A percentile compares a stretch with the other conserved stretches of the same genome.
These are phyloP conservation scores for Unio delphinus DNA, from an alignment of 2,888 invertebrate species.

Conservation along the genomic window DNA sequence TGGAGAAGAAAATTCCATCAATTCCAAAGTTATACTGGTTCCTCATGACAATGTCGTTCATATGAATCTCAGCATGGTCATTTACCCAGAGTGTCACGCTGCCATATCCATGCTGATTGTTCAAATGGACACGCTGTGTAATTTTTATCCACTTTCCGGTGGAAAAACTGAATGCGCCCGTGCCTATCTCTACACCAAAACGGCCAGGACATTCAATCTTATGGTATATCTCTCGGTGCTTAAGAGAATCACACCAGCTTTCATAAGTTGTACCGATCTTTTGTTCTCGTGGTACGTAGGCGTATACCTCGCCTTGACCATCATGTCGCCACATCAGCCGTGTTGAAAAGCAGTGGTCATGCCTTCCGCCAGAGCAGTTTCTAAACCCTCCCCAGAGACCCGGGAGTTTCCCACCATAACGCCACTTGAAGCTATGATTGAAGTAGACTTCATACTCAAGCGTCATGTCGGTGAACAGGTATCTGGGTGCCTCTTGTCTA, in stretches of 20 bases:
- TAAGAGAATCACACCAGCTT: slow-evolving; percentile 10
- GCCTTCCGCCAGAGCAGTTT: slow-evolving; percentile 47
- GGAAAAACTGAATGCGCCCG: slow-evolving; percentile 24
- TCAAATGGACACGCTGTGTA: slow-evolving; percentile 46
- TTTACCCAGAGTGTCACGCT: slow-evolving; percentile 42
- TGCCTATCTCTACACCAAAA: slow-evolving; percentile 21
- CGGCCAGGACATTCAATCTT: slow-evolving; percentile 7
- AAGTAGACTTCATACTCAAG: slow-evolving; percentile 39
- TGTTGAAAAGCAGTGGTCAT: slow-evolving; percentile 48
- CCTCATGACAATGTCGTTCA: slow-evolving; percentile 37
- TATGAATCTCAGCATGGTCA: slow-evolving; percentile 19
- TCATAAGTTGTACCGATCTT: slow-evolving; percentile 13
- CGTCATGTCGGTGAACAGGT: slow-evolving; percentile 13
- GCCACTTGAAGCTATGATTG: slow-evolving; percentile 20
- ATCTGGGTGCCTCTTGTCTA: slow-evolving; percentile 1
- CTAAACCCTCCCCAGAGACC: slow-evolving; percentile 47
- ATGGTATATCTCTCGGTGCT: neutral
- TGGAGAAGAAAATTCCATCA: slow-evolving; percentile 51
- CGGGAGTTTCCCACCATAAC: slow-evolving; percentile 49
- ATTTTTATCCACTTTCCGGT: slow-evolving; percentile 45
- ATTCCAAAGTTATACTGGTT: slow-evolving; percentile 29
- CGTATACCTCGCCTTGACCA: slow-evolving; percentile 54
- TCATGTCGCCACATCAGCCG: slow-evolving; percentile 54
- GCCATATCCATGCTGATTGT: slow-evolving; percentile 41
- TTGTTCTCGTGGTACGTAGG: slow-evolving; percentile 47